A percentile compares a stretch with the other conserved stretches of the same genome.
Conservation (phyloP, 2,797 vertebrate genomes). For the Bucorvus abyssinicus region DNA sequence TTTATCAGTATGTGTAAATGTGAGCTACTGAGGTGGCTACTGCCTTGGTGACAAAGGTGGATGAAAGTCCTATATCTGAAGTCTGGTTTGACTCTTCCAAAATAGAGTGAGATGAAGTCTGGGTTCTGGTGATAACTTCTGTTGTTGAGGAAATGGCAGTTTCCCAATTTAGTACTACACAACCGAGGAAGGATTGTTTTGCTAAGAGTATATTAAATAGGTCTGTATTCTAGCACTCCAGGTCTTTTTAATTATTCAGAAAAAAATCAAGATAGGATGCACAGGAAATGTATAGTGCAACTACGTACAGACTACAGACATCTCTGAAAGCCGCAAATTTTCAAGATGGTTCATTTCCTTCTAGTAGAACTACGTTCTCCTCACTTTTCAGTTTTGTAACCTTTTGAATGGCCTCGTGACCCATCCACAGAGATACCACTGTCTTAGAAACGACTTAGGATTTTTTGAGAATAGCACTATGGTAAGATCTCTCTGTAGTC, state of each 20-base stretch:
- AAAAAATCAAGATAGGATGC: neutral
- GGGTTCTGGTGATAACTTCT: neutral
- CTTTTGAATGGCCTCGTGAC: neutral
- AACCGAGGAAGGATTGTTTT: neutral
- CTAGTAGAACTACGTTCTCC: neutral
- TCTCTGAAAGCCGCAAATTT: neutral
- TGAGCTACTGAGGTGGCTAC: neutral
- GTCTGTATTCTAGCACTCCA: neutral
- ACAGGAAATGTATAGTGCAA: neutral
- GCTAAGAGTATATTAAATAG: neutral
- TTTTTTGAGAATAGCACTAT: neutral
- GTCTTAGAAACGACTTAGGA: neutral
- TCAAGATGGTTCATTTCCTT: neutral
- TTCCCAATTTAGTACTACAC: neutral
- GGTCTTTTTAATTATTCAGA: neutral
- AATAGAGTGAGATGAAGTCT: neutral
- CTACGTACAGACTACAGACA: neutral
- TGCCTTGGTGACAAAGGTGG: neutral
- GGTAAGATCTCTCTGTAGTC: neutral
- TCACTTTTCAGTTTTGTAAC: neutral
- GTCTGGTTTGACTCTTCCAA: neutral
- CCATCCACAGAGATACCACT: neutral
- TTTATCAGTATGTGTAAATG: neutral
- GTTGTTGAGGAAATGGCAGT: neutral
- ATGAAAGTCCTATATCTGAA: neutral